Conservation (phyloP, 2,888 invertebrate species). For the Epinotia nisella region DNA sequence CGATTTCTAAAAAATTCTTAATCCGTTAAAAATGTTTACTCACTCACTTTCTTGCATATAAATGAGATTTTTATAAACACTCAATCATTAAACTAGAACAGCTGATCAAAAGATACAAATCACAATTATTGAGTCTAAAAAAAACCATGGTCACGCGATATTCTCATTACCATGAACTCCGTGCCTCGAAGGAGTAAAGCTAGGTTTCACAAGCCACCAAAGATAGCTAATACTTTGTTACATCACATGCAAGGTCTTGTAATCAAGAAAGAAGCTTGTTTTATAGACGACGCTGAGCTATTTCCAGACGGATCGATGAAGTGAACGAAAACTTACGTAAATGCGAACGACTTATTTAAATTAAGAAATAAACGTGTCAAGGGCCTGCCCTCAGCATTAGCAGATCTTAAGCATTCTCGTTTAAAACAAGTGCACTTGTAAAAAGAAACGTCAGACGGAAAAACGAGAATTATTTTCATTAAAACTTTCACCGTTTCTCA, state of each 20-base stretch:
- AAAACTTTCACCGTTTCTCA: neutral
- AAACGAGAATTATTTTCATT: neutral
- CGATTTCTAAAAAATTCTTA: too few relatives aligned
- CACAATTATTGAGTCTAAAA: slow-evolving; percentile 28
- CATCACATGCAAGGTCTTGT: slow-evolving; percentile 38
- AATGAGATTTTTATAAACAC: slow-evolving; percentile 14
- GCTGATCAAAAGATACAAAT: slow-evolving; percentile 37
- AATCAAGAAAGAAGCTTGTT: slow-evolving; percentile 37
- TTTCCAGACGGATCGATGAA: slow-evolving; percentile 42
- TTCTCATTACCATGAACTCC: slow-evolving; percentile 24
- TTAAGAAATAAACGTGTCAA: slow-evolving; percentile 18
- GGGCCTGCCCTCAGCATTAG: neutral
- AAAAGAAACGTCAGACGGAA: slow-evolving; percentile 16
- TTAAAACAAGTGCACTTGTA: slow-evolving; percentile 27
- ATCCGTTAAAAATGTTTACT: neutral
- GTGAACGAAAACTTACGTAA: slow-evolving; percentile 37
- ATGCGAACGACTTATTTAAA: slow-evolving; percentile 22
- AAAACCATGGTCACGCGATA: slow-evolving; percentile 33
- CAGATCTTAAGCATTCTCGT: slow-evolving; percentile 24
- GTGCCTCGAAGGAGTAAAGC: slow-evolving; percentile 9
- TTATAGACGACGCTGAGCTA: slow-evolving; percentile 27
- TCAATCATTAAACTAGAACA: slow-evolving; percentile 38
- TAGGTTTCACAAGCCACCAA: slow-evolving; percentile 8
- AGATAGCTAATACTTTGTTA: slow-evolving; percentile 24
- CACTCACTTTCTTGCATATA: neutral